Percentiles rank a stretch among this genome's conserved stretches.
Evolutionary conservation across 2,113 vertebrate species (phyloP).

Genomic region (Myiopsitta monachus): DNA sequence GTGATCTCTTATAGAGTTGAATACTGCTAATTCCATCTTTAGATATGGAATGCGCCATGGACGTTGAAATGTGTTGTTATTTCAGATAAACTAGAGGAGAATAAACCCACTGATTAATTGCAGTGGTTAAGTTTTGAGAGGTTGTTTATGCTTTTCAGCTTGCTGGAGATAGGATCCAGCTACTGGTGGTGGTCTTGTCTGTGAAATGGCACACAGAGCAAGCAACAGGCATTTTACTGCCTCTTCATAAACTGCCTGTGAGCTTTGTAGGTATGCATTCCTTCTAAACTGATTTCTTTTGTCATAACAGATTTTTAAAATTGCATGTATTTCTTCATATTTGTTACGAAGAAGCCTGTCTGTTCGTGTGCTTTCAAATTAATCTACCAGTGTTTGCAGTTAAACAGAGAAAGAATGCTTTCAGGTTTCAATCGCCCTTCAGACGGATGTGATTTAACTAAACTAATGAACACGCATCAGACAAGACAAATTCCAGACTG

Average conservation of each 20-base stretch:
- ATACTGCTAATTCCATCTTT: background rate
- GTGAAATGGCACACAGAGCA: background rate
- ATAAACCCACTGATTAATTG: constrained; percentile 25
- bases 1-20: background rate
- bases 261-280: background rate
- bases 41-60: background rate
- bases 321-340: background rate
- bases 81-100: background rate
- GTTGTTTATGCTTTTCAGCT: constrained; percentile 23
- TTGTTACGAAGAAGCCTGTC: background rate
- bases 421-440: constrained; percentile 62
- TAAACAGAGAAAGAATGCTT: constrained; percentile 59
- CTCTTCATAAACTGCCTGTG: background rate
- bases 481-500: constrained; percentile 82
- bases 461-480: constrained; percentile 78
- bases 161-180: background rate
- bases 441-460: constrained; percentile 75
- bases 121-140: background rate
- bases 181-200: background rate
- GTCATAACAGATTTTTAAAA: background rate
- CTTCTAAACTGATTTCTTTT: background rate
- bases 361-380: constrained; percentile 50
- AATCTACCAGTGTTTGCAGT: constrained; percentile 59
- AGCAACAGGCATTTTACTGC: background rate
- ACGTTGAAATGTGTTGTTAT: background rate